Evolutionary conservation across 2,797 vertebrate genomes (phyloP).

Genomic region (Coendou prehensilis): DNA sequence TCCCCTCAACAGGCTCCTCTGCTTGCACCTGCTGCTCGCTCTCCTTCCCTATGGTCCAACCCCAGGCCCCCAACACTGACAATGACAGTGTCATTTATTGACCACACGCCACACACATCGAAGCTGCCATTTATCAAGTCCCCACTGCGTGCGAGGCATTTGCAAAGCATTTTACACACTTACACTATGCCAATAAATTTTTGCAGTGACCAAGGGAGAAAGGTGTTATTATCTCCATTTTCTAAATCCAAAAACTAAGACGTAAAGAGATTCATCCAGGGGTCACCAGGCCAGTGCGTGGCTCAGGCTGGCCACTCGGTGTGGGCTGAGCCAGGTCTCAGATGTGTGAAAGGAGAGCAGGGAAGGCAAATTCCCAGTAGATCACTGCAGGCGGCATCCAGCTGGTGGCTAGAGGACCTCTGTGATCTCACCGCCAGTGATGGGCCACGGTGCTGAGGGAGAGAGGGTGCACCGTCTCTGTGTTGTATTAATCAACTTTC

Average conservation of each 20-base stretch:
- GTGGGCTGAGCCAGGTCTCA: background rate
- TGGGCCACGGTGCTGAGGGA: background rate
- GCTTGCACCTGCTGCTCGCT: background rate
- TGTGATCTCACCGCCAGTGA: accelerated
- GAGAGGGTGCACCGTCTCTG: background rate
- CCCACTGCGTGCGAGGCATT: background rate
- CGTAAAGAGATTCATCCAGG: background rate
- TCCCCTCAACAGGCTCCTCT: background rate
- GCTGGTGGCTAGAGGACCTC: background rate
- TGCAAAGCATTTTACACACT: background rate
- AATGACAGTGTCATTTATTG: background rate
- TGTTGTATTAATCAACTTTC: too few relatives aligned
- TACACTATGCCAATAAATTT: background rate
- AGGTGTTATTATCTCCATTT: background rate
- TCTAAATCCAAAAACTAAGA: background rate
- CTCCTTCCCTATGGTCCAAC: background rate
- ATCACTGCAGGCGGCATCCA: accelerated
- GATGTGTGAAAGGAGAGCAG: background rate
- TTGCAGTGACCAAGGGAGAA: accelerated
- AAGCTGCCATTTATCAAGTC: background rate
- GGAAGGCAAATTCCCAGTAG: background rate
- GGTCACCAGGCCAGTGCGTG: background rate
- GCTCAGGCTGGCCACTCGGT: accelerated
- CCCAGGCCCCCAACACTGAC: background rate
- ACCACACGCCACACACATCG: background rate